A percentile compares a stretch with the other conserved stretches of the same genome.
These are phyloP conservation scores for Rhingia campestris DNA, from an alignment of 2,888 invertebrate genomes.

Conservation along the genomic window DNA sequence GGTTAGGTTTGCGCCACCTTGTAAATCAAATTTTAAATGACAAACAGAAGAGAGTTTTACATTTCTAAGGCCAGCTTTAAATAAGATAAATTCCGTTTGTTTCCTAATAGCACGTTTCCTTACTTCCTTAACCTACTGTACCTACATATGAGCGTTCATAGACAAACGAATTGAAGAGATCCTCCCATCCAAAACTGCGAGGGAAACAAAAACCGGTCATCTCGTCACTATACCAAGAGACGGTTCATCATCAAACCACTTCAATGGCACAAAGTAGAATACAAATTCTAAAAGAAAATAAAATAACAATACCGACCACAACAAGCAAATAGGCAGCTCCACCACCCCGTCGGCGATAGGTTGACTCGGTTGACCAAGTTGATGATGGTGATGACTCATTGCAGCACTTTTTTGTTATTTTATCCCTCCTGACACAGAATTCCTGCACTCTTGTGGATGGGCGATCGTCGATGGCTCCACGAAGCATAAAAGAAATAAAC, in stretches of 20 bases:
- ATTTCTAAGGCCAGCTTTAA: too few relatives aligned
- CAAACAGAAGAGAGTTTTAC: too few relatives aligned
- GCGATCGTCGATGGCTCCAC: constrained; percentile 30
- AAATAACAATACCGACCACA: constrained; percentile 32
- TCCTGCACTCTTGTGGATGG: constrained; percentile 12
- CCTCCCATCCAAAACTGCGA: constrained; percentile 21
- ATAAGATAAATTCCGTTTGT: too few relatives aligned
- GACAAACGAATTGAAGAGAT: constrained; percentile 40
- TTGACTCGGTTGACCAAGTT: background rate
- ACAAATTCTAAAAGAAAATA: constrained; percentile 22
- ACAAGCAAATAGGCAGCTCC: constrained; percentile 24
- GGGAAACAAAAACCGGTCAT: constrained; percentile 44
- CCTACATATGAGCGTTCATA: background rate
- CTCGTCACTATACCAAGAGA: background rate
- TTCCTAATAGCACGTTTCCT: background rate
- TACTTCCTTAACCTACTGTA: constrained; percentile 12
- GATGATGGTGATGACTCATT: constrained; percentile 53
- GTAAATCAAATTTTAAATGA: too few relatives aligned
- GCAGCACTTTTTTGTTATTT: constrained; percentile 30
- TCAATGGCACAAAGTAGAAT: constrained; percentile 28
- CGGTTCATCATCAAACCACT: constrained; percentile 31
- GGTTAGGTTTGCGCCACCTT: too few relatives aligned
- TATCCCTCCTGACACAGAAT: constrained; percentile 54
- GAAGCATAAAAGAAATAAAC: constrained; percentile 33
- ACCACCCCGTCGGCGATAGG: constrained; percentile 13